Conservation (phyloP, 2,113 vertebrate species). For the Corythornis madagascariensis region DNA sequence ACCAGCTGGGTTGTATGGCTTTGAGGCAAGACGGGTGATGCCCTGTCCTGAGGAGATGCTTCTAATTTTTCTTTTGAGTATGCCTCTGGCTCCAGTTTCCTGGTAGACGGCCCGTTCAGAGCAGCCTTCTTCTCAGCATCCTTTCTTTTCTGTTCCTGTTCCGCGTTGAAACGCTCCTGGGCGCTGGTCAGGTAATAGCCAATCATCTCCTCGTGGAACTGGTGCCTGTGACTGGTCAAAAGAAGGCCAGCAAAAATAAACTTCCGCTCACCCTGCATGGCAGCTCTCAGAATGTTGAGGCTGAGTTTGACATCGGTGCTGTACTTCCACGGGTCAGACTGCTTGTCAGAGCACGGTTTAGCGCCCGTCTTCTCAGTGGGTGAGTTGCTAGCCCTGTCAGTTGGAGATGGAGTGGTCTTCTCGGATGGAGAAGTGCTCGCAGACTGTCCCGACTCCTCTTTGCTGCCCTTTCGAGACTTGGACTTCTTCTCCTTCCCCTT, state of each 20-base stretch:
- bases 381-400: constrained; percentile 82
- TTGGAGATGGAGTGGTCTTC: constrained; percentile 93
- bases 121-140: constrained; percentile 79
- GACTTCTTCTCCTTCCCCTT: constrained; percentile 81
- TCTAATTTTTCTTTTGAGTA: constrained; percentile 82
- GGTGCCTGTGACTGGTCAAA: constrained; percentile 95
- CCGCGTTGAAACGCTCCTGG: constrained; percentile 95
- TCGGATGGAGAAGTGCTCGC: constrained; percentile 92
- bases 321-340: constrained; percentile 93
- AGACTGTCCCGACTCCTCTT: constrained; percentile 92
- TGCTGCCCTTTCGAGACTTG: constrained; percentile 84
- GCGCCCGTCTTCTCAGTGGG: constrained; percentile 73
- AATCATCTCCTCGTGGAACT: constrained; percentile 99
- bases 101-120: constrained; percentile 56
- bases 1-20: constrained; percentile 84
- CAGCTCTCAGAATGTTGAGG: constrained; percentile 95
- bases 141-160: constrained; percentile 94
- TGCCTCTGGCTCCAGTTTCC: constrained; percentile 75
- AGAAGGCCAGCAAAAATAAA: constrained; percentile 97
- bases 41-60: constrained; percentile 84
- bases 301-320: constrained; percentile 99
- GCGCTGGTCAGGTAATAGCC: constrained; percentile 95
- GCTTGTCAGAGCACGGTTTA: constrained; percentile 81
- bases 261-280: constrained; percentile 98
- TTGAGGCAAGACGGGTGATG: constrained; percentile 86